Evolutionary conservation across 1,140 invertebrate species (phyloP), one percentile per base, ranked within the genome.

Genomic region (Bombus vancouverensis): DNA sequence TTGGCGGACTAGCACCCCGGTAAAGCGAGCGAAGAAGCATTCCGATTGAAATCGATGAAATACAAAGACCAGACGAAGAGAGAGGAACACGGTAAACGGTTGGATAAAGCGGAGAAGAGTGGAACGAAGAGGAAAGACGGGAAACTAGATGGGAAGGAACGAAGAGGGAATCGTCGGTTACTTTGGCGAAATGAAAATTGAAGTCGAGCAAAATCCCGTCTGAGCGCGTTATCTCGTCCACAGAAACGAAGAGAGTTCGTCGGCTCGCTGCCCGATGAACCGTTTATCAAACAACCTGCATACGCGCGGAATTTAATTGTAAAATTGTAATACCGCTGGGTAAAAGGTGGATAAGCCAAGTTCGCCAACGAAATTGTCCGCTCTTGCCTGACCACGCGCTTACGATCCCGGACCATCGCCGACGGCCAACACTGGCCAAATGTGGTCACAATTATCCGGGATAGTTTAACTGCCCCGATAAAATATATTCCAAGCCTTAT

Each of bases 151-250:
- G 3, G 3, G 18, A 47, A 22, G 66, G 62, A 57, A 80, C 10
- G 76, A 32, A 62, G 22, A 62, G n/a, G 22, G 66, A 32, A 71
- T 59, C 44, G 44, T 22, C 39, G 62, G 57, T 81, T 85, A 74
- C 68, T 74, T 81, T 42, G 37, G 59, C 44, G 78, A 85, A 79
- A 84, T 84, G 83, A 85, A 81, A 85, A 81, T 85, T 65, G 78
- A 72, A 71, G 53, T 71, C 75, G 65, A 57, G 74, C 28, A 57
- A 83, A 83, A 83, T 78, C 82, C 74, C 37, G 34, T 28, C 59
- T 25, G 62, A 57, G 37, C 75, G 42, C 42, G 59, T 32, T 68
- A 77, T 70, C 74, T 37, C 28, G 59, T 18, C 34, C n/a, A n/a
- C n/a, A 6, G 34, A 59, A 42, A 53, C 47, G 47, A 22, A 37